Evolutionary conservation across 2,888 invertebrate species (phyloP).

Genomic region (Diploptera punctata): DNA sequence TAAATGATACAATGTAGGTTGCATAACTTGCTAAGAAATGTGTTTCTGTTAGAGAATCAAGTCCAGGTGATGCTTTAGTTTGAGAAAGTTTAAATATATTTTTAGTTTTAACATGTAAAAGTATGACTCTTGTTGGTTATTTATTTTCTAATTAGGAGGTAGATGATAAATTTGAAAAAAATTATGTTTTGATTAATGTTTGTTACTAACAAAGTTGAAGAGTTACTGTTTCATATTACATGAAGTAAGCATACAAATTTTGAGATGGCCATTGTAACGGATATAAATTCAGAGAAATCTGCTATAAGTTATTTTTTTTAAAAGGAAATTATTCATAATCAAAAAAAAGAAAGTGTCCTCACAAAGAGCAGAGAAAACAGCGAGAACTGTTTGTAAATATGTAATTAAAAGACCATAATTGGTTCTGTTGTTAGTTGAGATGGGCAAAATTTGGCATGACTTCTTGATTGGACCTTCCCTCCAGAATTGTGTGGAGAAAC

Average conservation of each 20-base stretch:
- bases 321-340: slow-evolving; percentile 12
- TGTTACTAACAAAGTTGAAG: background rate
- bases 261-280: slow-evolving; percentile 10
- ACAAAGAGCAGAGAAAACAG: background rate
- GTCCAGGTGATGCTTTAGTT: background rate
- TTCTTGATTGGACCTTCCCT: background rate
- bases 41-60: background rate
- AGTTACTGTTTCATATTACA: background rate
- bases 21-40: background rate
- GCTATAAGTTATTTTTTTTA: slow-evolving; percentile 15
- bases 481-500: background rate
- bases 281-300: background rate
- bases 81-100: background rate
- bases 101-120: slow-evolving; percentile 5
- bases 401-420: background rate
- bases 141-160: background rate
- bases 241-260: background rate
- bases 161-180: slow-evolving; percentile 4
- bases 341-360: slow-evolving; percentile 6
- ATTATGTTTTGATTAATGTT: background rate
- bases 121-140: slow-evolving; percentile 3
- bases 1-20: background rate
- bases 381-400: background rate
- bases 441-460: background rate
- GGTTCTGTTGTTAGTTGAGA: background rate